phyloP scores from a whole-genome alignment of 2,113 vertebrate species.

The Tympanuchus pallidicinctus region DNA sequence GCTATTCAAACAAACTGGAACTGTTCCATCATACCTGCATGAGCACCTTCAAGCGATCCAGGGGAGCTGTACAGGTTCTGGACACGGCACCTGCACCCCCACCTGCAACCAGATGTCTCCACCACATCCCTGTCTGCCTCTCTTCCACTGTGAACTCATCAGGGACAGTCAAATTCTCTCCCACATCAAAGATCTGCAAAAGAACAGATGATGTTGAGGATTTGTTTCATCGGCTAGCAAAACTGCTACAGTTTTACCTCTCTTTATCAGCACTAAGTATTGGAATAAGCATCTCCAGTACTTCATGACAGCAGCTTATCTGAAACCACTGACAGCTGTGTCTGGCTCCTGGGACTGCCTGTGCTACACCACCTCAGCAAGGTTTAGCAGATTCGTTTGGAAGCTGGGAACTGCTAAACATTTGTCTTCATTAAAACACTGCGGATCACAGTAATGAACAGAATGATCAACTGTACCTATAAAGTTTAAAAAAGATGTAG shows the following conservation, averaged over 20 bases:
- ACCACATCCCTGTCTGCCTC: slow-evolving; percentile 94
- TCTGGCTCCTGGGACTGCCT: background rate
- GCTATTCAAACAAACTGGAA: background rate
- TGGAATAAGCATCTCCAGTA: background rate
- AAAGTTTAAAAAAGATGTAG: background rate
- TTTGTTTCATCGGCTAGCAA: background rate
- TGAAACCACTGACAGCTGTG: background rate
- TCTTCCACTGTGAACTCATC: slow-evolving; percentile 97
- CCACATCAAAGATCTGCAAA: slow-evolving; percentile 94
- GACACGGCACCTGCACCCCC: slow-evolving; percentile 94
- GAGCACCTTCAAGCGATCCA: slow-evolving; percentile 95
- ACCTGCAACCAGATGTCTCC: slow-evolving; percentile 95
- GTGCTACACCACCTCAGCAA: background rate
- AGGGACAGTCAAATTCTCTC: slow-evolving; percentile 92
- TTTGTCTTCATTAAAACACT: background rate
- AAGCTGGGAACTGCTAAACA: background rate
- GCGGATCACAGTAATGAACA: background rate
- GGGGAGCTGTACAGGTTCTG: slow-evolving; percentile 92
- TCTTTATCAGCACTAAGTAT: background rate
- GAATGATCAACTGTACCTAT: background rate
- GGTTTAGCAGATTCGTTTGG: background rate
- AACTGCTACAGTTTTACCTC: background rate
- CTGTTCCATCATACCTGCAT: slow-evolving; percentile 88
- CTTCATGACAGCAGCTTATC: background rate
- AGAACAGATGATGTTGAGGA: background rate